Conservation (phyloP, 2,888 invertebrate species). For the Corbicula japonica region DNA sequence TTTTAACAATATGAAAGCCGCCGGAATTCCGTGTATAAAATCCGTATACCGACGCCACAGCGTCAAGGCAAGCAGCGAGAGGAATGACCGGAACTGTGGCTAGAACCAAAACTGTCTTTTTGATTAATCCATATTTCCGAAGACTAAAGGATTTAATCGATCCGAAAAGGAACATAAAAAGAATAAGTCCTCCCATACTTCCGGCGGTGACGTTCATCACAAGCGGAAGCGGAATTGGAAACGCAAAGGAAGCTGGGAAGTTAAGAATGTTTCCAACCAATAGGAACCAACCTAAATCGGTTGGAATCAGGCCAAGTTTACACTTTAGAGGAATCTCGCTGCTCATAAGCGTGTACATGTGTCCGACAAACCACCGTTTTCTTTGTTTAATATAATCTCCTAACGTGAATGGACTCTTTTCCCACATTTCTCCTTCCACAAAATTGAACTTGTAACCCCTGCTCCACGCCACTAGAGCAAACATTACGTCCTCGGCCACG, state of each 20-base stretch:
- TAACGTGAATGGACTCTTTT: slow-evolving; percentile 55
- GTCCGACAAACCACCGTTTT: slow-evolving; percentile 67
- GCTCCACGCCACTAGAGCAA: slow-evolving; percentile 50
- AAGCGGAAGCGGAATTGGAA: slow-evolving; percentile 64
- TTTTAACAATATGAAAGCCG: slow-evolving; percentile 67
- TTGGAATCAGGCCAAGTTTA: slow-evolving; percentile 67
- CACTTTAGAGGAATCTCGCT: slow-evolving; percentile 61
- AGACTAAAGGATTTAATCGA: slow-evolving; percentile 68
- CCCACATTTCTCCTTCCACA: slow-evolving; percentile 53
- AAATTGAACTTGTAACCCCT: slow-evolving; percentile 51
- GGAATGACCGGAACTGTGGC: slow-evolving; percentile 61
- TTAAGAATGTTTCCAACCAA: slow-evolving; percentile 63
- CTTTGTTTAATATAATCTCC: slow-evolving; percentile 52
- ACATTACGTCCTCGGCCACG: slow-evolving; percentile 55
- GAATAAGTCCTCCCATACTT: slow-evolving; percentile 63
- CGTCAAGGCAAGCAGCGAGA: slow-evolving; percentile 63
- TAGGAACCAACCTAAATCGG: slow-evolving; percentile 65
- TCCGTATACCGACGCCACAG: slow-evolving; percentile 63
- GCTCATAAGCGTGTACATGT: slow-evolving; percentile 59
- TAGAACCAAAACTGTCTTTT: slow-evolving; percentile 55
- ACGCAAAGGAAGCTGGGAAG: slow-evolving; percentile 60
- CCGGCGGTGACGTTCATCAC: slow-evolving; percentile 61
- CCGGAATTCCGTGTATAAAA: slow-evolving; percentile 57
- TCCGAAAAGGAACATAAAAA: slow-evolving; percentile 68
- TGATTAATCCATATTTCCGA: slow-evolving; percentile 57